Evolutionary conservation across 2,797 vertebrate species (phyloP).

Genomic region (Fratercula arctica): DNA sequence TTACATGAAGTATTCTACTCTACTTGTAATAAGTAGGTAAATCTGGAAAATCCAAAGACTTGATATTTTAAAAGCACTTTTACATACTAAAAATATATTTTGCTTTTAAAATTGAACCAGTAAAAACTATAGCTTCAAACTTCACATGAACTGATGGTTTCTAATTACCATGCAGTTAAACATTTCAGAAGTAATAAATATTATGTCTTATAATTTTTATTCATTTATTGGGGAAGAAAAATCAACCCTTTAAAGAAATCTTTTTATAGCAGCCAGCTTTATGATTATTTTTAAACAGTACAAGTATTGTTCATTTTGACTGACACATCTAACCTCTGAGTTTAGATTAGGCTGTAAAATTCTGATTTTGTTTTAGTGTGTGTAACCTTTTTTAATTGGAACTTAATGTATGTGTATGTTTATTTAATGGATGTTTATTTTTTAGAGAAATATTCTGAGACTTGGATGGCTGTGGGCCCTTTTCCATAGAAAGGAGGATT

Average conservation of each 20-base stretch:
- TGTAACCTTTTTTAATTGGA: not conserved
- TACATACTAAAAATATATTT: not conserved
- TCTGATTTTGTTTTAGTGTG: not conserved
- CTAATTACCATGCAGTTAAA: not conserved
- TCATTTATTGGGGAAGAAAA: not conserved
- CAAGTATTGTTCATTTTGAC: not conserved
- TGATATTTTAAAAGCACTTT: not conserved
- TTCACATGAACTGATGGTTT: not conserved
- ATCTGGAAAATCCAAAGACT: not conserved
- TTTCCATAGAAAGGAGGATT: not conserved
- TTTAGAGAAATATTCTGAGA: not conserved
- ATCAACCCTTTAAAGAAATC: not conserved
- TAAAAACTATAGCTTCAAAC: not conserved
- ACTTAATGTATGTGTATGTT: not conserved
- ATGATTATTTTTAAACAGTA: not conserved
- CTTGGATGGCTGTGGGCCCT: not conserved
- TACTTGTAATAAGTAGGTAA: not conserved
- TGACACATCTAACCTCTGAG: not conserved
- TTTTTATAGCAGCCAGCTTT: not conserved
- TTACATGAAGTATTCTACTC: not conserved
- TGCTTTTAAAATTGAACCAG: not conserved
- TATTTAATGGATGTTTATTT: not conserved
- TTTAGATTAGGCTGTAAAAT: not conserved
- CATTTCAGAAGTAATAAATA: not conserved
- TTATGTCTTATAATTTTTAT: not conserved